Conservation (phyloP, 2,113 vertebrate species). For the Rhegmatorhina hoffmannsi region DNA sequence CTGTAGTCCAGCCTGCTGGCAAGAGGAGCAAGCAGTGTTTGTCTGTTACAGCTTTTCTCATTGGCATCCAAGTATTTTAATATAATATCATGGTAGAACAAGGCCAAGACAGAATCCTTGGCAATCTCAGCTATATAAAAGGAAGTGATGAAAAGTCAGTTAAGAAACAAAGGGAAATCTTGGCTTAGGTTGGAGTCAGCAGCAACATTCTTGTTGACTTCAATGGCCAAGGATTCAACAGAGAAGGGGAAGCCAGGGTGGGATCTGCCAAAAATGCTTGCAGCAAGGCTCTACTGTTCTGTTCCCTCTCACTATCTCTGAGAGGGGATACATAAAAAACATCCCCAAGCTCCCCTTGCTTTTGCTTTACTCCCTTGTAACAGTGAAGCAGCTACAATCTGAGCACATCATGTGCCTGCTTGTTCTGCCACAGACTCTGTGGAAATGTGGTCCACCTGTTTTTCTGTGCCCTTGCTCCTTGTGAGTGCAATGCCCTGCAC, state of each 20-base stretch:
- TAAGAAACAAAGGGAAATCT: constrained; percentile 3
- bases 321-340: neutral
- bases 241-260: neutral
- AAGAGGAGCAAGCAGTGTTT: constrained; percentile 15
- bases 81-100: neutral
- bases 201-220: neutral
- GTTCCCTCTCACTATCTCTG: neutral
- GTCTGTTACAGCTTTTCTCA: neutral
- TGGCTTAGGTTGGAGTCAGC: neutral
- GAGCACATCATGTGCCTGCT: neutral
- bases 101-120: neutral
- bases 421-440: neutral
- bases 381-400: neutral
- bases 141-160: neutral
- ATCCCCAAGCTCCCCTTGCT: neutral
- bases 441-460: accelerated
- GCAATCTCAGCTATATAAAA: neutral
- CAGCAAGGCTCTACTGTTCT: neutral
- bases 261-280: neutral
- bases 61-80: neutral
- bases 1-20: constrained; percentile 14
- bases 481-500: accelerated
- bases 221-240: neutral
- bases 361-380: neutral
- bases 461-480: neutral